phyloP scores from a whole-genome alignment of 1,140 invertebrate species.

The Ruditapes philippinarum region DNA sequence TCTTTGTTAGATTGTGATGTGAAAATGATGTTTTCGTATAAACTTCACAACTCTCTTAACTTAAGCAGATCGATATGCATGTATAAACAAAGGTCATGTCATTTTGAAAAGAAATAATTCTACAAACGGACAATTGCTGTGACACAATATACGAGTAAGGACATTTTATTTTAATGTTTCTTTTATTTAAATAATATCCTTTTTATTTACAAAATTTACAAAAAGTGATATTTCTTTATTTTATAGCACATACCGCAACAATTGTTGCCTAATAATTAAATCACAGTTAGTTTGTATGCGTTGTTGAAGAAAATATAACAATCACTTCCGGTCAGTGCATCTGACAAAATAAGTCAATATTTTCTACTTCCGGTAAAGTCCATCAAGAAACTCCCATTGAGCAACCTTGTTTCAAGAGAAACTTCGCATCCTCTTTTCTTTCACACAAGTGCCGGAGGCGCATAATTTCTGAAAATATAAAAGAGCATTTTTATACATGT shows the following conservation, averaged over 20 bases:
- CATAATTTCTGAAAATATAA: slow-evolving; percentile 61
- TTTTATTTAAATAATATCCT: slow-evolving; percentile 4
- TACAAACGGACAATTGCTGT: too few species aligned
- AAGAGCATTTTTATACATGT: too few species aligned
- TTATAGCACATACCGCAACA: background rate
- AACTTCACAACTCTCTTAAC: too few species aligned
- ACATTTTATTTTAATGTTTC: background rate
- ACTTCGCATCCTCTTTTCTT: background rate
- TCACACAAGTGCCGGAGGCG: slow-evolving; percentile 53
- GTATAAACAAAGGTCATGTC: too few species aligned
- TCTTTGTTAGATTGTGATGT: too few species aligned
- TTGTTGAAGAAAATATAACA: background rate
- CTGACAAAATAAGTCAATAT: background rate
- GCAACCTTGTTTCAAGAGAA: background rate
- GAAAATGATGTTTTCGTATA: too few species aligned
- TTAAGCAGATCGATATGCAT: too few species aligned
- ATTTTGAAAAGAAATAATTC: too few species aligned
- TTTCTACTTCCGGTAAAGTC: background rate
- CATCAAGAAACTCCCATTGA: background rate
- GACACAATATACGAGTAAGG: too few species aligned
- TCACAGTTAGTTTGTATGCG: background rate
- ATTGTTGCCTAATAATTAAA: background rate
- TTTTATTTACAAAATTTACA: background rate
- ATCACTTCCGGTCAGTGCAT: background rate
- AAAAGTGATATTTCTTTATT: too few species aligned